Evolutionary conservation across 2,113 vertebrate genomes (phyloP).

Genomic region (Gasterosteus nipponicus): DNA sequence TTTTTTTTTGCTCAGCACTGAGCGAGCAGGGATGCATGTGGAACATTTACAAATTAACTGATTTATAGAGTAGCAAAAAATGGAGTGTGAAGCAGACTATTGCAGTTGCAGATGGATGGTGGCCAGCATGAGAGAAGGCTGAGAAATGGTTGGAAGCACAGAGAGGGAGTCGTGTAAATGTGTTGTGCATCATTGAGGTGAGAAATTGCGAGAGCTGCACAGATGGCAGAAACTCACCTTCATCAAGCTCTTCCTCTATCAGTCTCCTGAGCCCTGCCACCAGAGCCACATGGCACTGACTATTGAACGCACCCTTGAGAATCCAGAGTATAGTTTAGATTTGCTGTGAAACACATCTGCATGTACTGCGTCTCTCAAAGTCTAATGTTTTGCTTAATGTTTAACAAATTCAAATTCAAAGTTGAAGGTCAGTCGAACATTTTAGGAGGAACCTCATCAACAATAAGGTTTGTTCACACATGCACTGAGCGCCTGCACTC

Average conservation of each 20-base stretch:
- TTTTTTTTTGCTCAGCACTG: conserved; percentile 5
- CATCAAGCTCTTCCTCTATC: conserved; percentile 66
- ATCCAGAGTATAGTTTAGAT: conserved; percentile 4
- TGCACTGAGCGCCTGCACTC: background rate
- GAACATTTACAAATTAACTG: background rate
- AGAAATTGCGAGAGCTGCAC: conserved; percentile 75
- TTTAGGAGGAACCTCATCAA: background rate
- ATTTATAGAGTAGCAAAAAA: conserved; percentile 10
- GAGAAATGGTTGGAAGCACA: conserved; percentile 42
- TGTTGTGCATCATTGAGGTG: conserved; percentile 76
- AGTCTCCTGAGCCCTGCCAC: conserved; percentile 62
- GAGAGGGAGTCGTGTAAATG: conserved; percentile 49
- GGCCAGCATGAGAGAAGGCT: conserved; percentile 43
- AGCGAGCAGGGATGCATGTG: background rate
- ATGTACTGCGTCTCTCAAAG: background rate
- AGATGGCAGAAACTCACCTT: conserved; percentile 76
- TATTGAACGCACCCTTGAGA: conserved; percentile 28
- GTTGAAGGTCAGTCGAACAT: background rate
- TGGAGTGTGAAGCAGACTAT: conserved; percentile 6
- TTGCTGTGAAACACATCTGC: background rate
- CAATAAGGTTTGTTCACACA: background rate
- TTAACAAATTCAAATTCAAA: background rate
- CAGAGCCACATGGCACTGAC: conserved; percentile 59
- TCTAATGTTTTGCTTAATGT: background rate
- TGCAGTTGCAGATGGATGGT: conserved; percentile 41